Evolutionary conservation across 1,140 invertebrate genomes (phyloP).

Genomic region (Pantala flavescens): DNA sequence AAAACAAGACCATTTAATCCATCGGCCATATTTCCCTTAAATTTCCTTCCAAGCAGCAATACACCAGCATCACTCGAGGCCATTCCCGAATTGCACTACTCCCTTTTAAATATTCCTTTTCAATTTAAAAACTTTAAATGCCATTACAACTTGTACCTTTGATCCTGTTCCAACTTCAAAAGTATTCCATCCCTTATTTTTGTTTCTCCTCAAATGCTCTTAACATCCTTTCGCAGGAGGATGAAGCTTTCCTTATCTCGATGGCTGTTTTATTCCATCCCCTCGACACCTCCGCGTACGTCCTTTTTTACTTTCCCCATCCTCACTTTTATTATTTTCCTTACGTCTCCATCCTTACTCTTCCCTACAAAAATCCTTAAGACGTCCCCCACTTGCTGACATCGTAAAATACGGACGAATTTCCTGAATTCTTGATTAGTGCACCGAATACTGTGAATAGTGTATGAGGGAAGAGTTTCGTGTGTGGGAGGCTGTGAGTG

Average conservation of each 20-base stretch:
- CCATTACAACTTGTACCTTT: slow-evolving; percentile 3
- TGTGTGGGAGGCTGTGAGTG: neutral
- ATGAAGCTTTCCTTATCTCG: neutral
- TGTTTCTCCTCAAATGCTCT: neutral
- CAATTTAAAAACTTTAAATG: slow-evolving; percentile 9
- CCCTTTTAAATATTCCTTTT: neutral
- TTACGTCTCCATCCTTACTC: neutral
- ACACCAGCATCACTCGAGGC: neutral
- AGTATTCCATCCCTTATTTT: neutral
- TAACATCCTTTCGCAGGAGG: neutral
- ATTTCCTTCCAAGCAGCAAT: neutral
- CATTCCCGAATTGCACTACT: neutral
- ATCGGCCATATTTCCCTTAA: neutral
- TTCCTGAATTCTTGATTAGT: slow-evolving; percentile 10
- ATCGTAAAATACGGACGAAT: neutral
- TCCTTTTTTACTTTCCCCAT: too few relatives aligned
- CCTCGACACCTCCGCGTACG: too few relatives aligned
- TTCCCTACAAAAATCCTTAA: neutral
- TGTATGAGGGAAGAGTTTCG: neutral
- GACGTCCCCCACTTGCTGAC: neutral
- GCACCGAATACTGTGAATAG: slow-evolving; percentile 1
- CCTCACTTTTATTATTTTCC: too few relatives aligned
- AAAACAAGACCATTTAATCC: too few relatives aligned
- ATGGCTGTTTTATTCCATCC: too few relatives aligned
- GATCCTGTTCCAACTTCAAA: neutral